These are phyloP conservation scores for Ennomos erosarius DNA, from an alignment of 2,888 invertebrate species.

Conservation along the genomic window DNA sequence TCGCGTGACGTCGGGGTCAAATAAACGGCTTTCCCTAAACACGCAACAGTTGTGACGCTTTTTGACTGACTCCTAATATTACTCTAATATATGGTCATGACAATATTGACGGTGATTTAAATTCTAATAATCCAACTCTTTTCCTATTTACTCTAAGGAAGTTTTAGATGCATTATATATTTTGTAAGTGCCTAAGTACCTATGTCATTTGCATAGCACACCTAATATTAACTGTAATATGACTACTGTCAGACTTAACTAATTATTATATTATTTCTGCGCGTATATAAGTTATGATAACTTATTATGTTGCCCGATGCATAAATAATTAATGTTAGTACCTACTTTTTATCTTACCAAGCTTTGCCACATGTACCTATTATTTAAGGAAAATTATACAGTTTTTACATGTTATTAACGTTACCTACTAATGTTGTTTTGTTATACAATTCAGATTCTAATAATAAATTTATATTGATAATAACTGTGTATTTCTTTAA, in stretches of 20 bases:
- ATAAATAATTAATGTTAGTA: conserved; percentile 6
- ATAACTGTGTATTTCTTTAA: neutral
- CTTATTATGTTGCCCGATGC: neutral
- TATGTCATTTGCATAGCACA: conserved; percentile 9
- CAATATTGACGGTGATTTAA: conserved; percentile 10
- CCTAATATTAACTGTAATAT: conserved; percentile 4
- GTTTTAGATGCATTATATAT: neutral
- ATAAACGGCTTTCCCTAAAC: conserved; percentile 45
- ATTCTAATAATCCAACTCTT: conserved; percentile 1
- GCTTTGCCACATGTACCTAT: conserved; percentile 25
- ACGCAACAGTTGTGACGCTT: conserved; percentile 16
- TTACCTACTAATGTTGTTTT: conserved; percentile 59
- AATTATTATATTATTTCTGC: conserved; percentile 24
- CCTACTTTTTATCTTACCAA: conserved; percentile 16
- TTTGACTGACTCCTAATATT: conserved; percentile 29
- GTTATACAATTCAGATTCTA: conserved; percentile 52
- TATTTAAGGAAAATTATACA: conserved; percentile 29
- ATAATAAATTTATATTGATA: conserved; percentile 55
- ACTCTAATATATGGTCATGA: conserved; percentile 23
- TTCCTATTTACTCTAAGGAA: neutral
- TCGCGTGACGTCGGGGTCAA: conserved; percentile 77
- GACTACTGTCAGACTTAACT: neutral
- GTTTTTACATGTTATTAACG: conserved; percentile 34
- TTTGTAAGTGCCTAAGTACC: neutral
- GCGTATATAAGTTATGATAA: conserved; percentile 1